Evolutionary conservation across 92 coral and sea anemone species (phyloP).

Genomic region (Muricea muricata): DNA sequence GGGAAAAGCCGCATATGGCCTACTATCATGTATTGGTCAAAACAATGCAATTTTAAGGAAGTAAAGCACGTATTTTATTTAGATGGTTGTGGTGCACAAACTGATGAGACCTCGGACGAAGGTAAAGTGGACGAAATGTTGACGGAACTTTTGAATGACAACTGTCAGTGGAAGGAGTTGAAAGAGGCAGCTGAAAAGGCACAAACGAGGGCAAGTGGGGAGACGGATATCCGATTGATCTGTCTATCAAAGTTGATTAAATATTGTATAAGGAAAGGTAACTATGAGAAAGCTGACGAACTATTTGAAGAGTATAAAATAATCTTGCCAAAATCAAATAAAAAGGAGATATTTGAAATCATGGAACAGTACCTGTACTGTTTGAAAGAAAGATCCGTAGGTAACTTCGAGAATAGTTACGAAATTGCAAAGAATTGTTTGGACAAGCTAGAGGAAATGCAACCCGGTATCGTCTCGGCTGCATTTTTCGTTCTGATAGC

Average conservation of each 20-base stretch:
- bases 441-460: not conserved
- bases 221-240: slow-evolving; percentile 7
- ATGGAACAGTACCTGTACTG: not conserved
- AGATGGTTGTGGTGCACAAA: not conserved
- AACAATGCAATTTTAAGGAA: not conserved
- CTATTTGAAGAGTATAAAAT: slow-evolving; percentile 12
- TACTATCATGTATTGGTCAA: too few species aligned
- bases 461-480: not conserved
- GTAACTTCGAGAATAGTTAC: not conserved
- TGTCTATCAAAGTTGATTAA: slow-evolving; percentile 23
- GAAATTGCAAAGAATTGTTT: not conserved
- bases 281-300: slow-evolving; percentile 30
- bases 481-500: not conserved
- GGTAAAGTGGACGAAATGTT: not conserved
- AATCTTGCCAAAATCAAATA: not conserved
- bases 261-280: slow-evolving; percentile 23
- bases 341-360: not conserved
- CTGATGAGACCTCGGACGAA: not conserved
- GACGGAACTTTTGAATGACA: slow-evolving; percentile 11
- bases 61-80: not conserved
- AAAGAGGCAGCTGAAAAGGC: not conserved
- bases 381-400: not conserved
- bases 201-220: not conserved
- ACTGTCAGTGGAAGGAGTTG: slow-evolving; percentile 39
- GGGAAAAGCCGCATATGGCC: too few species aligned